phyloP scores from a whole-genome alignment of 1,140 invertebrate genomes.

The Dendrolimus kikuchii region DNA sequence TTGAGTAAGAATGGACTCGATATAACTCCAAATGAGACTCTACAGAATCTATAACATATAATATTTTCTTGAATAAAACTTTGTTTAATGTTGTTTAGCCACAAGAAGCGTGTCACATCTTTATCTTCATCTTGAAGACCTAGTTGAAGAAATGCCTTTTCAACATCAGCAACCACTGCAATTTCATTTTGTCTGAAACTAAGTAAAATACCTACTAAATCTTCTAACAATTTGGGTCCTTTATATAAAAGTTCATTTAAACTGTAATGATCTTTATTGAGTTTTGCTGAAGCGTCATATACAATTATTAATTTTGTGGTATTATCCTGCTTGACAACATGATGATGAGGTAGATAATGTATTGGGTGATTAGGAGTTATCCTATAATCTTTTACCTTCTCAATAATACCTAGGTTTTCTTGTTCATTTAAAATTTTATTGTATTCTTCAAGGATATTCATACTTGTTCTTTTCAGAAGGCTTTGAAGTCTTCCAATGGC shows the following conservation, averaged over 20 bases:
- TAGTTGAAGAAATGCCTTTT: conserved; percentile 22
- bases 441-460: neutral
- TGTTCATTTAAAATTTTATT: conserved; percentile 10
- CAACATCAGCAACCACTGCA: conserved; percentile 20
- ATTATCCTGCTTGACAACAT: conserved; percentile 4
- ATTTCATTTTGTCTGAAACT: conserved; percentile 15
- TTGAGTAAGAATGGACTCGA: conserved; percentile 22
- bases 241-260: conserved; percentile 21
- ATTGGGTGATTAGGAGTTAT: conserved; percentile 7
- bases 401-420: conserved; percentile 17
- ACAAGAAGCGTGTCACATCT: conserved; percentile 23
- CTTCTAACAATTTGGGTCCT: conserved; percentile 20
- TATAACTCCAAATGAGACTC: conserved; percentile 23
- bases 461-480: conserved; percentile 4
- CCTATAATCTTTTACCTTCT: conserved; percentile 5
- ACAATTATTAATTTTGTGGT: conserved; percentile 12
- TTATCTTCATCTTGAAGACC: conserved; percentile 16
- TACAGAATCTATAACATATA: conserved; percentile 16
- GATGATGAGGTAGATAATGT: conserved; percentile 17
- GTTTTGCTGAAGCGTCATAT: conserved; percentile 18
- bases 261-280: conserved; percentile 11
- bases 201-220: conserved; percentile 15
- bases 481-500: conserved; percentile 12
- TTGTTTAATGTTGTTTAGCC: conserved; percentile 16
- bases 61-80: conserved; percentile 10